Percentiles rank a stretch among this genome's conserved stretches.
Conservation (phyloP, 1,140 invertebrate species). For the Pentalonia nigronervosa region DNA sequence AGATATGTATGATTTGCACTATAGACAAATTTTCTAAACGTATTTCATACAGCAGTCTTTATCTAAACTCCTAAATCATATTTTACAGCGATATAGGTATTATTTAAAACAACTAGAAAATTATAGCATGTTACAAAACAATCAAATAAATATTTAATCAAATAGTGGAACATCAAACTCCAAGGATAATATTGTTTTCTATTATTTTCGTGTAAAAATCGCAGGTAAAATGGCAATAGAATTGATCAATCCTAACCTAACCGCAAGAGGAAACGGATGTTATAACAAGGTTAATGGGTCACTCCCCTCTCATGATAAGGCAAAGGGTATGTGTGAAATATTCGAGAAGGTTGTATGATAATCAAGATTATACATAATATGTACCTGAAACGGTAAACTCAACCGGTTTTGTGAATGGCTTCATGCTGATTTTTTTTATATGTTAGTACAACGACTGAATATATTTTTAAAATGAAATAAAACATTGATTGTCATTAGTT, state of each 20-base stretch:
- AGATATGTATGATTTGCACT: not conserved
- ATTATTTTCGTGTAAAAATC: not conserved
- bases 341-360: slow-evolving; percentile 55
- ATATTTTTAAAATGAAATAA: slow-evolving; percentile 22
- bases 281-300: slow-evolving; percentile 53
- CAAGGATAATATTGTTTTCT: not conserved
- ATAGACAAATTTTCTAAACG: not conserved
- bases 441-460: not conserved
- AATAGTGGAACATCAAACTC: not conserved
- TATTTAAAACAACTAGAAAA: not conserved
- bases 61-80: not conserved
- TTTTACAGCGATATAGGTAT: not conserved
- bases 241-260: not conserved
- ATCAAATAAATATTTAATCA: not conserved
- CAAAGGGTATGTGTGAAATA: slow-evolving; percentile 50
- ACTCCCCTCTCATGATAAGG: not conserved
- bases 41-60: not conserved
- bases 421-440: slow-evolving; percentile 25
- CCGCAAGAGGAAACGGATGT: slow-evolving; percentile 26
- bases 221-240: not conserved
- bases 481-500: slow-evolving; percentile 20
- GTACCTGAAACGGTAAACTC: slow-evolving; percentile 43
- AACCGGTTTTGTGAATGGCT: slow-evolving; percentile 53
- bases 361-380: slow-evolving; percentile 48
- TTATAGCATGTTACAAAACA: not conserved